Percentiles rank a stretch among this genome's conserved stretches.
These are phyloP conservation scores for Smutsia gigantea DNA, from an alignment of 2,797 vertebrate species.

Conservation along the genomic window DNA sequence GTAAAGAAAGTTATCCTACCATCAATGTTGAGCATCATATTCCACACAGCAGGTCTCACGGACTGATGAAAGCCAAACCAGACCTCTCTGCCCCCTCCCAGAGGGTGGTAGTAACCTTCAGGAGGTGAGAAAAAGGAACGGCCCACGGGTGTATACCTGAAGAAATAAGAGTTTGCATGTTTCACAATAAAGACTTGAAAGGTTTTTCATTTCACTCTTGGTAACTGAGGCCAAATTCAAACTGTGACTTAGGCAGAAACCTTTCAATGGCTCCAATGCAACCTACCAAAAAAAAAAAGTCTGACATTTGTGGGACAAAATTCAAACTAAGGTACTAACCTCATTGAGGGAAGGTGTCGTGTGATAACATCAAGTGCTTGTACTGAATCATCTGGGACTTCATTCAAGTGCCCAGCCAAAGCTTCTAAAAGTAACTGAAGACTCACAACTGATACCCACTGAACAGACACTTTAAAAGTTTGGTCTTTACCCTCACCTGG, in stretches of 20 bases:
- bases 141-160: constrained; percentile 98
- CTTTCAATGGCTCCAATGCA: background rate
- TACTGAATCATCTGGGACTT: constrained; percentile 98
- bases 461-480: constrained; percentile 98
- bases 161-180: constrained; percentile 4
- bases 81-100: constrained; percentile 96
- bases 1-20: constrained; percentile 85
- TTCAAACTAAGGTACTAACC: constrained; percentile 85
- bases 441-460: constrained; percentile 99
- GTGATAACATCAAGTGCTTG: constrained; percentile 99
- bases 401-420: constrained; percentile 95
- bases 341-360: constrained; percentile 98
- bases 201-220: constrained; percentile 50
- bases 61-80: constrained; percentile 99
- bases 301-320: background rate
- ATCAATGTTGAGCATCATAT: constrained; percentile 99
- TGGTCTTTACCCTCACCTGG: constrained; percentile 99
- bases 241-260: constrained; percentile 21
- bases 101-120: constrained; percentile 97
- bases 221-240: background rate
- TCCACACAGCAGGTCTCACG: constrained; percentile 98
- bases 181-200: constrained; percentile 55
- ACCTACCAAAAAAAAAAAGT: background rate
- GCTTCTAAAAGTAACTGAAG: constrained; percentile 98
- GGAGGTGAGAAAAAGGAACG: constrained; percentile 99